Evolutionary conservation across 35 echinoderm and acorn worm genomes (phyloP), one percentile per base, ranked within the genome.

Genomic region (Ophiothrix spiculata): DNA sequence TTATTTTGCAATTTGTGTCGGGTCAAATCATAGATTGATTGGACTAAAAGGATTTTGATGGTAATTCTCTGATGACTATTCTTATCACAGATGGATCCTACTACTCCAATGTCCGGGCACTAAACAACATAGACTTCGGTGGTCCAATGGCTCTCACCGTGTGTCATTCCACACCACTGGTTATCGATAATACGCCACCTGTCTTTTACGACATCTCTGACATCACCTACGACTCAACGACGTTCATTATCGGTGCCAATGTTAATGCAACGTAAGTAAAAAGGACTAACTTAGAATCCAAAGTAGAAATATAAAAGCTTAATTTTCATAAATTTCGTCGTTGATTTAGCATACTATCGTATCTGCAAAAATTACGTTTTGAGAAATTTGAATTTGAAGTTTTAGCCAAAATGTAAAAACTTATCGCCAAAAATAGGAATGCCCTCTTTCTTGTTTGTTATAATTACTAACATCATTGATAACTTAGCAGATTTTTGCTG

Each of bases 61-160:
- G 41, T 4, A n/a, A n/a, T n/a, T n/a, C n/a, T n/a, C n/a, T n/a
- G n/a, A n/a, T 38, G 1, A 63, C 31, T 60, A 64, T 37, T 84
- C 1, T 84, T 19, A 32, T 19, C 42, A 29, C 39, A 89, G 87
- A 89, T 64, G 79, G 38, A 36, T 34, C 35, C 1, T 89, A 89
- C 29, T 81, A 83, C 35, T 49, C 77, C 10, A 76, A 34, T 39
- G 87, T 89, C 25, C 80, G 87, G 31, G 87, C 79, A 21, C 79
- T 89, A 1, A 89, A 89, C 64, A 89, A 89, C 12, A 74, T 89
- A 25, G 87, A 82, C 32, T 89, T 89, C 77, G 87, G 87, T 31
- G 87, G 87, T 2, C 87, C 87, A 2, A 39, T 89, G 56, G 79
- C 87, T 31, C 23, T 81, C 19, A 83, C 87, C 16, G 79, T 89